Conservation (phyloP, 1,140 invertebrate species). For the Papilio polyxenes region DNA sequence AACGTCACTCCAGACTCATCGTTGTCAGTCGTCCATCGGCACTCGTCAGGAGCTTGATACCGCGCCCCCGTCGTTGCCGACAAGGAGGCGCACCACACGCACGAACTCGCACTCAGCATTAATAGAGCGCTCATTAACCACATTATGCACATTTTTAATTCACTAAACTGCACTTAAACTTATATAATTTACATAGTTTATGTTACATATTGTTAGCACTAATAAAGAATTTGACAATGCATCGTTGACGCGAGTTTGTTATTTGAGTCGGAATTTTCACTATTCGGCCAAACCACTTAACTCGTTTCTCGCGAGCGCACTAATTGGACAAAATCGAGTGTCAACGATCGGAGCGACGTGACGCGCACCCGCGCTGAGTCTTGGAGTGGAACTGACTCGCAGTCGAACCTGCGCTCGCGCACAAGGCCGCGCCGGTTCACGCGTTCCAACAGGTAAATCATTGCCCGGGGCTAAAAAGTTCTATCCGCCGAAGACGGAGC, state of each 20-base stretch:
- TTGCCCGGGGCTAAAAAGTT: constrained; percentile 58
- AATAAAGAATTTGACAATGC: constrained; percentile 61
- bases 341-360: constrained; percentile 53
- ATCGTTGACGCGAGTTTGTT: constrained; percentile 57
- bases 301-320: constrained; percentile 75
- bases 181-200: constrained; percentile 71
- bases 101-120: constrained; percentile 68
- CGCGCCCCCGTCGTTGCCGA: constrained; percentile 74
- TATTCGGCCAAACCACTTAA: constrained; percentile 75
- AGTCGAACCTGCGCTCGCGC: constrained; percentile 78
- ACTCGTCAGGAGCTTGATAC: constrained; percentile 92
- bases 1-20: constrained; percentile 86
- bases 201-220: constrained; percentile 61
- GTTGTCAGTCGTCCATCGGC: constrained; percentile 87
- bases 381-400: constrained; percentile 75
- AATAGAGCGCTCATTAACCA: constrained; percentile 68
- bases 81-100: constrained; percentile 73
- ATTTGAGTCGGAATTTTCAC: constrained; percentile 65
- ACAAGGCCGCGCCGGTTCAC: constrained; percentile 79
- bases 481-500: constrained; percentile 56
- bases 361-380: constrained; percentile 68
- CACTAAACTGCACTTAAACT: constrained; percentile 71
- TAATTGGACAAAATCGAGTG: constrained; percentile 77
- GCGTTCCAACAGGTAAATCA: constrained; percentile 79
- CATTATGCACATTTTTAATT: constrained; percentile 71